A percentile compares a stretch with the other conserved stretches of the same genome.
Evolutionary conservation across 64 coral and sea anemone species (phyloP).

Genomic region (Dendrophyllia cribrosa): DNA sequence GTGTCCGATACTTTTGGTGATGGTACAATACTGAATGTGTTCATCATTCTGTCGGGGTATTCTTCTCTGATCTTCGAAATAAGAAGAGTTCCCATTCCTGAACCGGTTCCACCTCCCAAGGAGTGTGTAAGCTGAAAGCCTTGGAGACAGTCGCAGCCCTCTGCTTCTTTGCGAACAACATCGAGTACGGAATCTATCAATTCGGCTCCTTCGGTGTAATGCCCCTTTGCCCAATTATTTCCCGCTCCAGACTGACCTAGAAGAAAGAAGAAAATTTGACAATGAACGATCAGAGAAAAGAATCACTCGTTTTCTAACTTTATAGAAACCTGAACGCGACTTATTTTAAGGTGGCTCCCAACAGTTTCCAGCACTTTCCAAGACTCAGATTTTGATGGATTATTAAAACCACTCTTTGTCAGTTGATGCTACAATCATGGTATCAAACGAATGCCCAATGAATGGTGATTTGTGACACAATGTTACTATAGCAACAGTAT

Average conservation of each 20-base stretch:
- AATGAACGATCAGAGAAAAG: too few relatives aligned
- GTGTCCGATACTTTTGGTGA: slow-evolving; percentile 91
- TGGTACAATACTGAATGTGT: slow-evolving; percentile 87
- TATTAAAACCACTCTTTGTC: too few relatives aligned
- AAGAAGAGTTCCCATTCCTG: slow-evolving; percentile 86
- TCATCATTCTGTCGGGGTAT: slow-evolving; percentile 93
- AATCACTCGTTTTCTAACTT: too few relatives aligned
- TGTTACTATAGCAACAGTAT: too few relatives aligned
- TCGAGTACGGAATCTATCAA: slow-evolving; percentile 89
- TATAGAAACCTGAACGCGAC: too few relatives aligned
- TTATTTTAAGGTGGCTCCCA: too few relatives aligned
- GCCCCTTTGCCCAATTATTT: slow-evolving; percentile 91
- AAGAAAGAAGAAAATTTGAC: background rate
- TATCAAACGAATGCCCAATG: too few relatives aligned
- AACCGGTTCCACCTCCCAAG: slow-evolving; percentile 82
- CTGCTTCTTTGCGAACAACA: slow-evolving; percentile 84
- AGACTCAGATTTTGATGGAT: too few relatives aligned
- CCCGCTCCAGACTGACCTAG: slow-evolving; percentile 87
- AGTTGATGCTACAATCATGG: too few relatives aligned
- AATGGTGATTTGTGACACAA: too few relatives aligned
- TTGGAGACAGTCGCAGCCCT: slow-evolving; percentile 89
- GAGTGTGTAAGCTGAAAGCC: slow-evolving; percentile 91
- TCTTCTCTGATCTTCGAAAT: slow-evolving; percentile 93
- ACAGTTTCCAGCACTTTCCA: too few relatives aligned
- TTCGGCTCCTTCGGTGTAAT: slow-evolving; percentile 89